Conservation (phyloP, 1,140 invertebrate species). For the Hylyphantes graminicola region DNA sequence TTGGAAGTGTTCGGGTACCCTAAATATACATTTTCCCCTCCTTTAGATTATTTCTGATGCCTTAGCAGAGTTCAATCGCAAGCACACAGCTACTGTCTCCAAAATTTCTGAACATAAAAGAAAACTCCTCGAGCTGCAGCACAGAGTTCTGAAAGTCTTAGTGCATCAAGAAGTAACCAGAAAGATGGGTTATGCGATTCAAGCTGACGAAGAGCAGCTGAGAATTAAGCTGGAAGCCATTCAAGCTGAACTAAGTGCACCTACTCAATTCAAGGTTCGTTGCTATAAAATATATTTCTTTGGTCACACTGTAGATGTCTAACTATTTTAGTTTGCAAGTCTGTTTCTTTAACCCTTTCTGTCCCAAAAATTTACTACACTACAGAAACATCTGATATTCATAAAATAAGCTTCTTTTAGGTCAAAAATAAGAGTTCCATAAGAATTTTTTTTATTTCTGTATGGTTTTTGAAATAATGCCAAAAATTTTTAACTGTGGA, state of each 20-base stretch:
- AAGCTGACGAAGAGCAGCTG: constrained; percentile 89
- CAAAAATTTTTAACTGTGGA: too few relatives aligned
- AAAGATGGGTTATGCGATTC: constrained; percentile 85
- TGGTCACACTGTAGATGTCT: neutral
- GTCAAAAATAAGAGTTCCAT: too few relatives aligned
- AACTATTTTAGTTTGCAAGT: neutral
- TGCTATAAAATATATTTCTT: constrained; percentile 10
- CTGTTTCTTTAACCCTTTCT: neutral
- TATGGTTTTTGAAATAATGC: too few relatives aligned
- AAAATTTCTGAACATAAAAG: constrained; percentile 80
- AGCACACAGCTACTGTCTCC: constrained; percentile 77
- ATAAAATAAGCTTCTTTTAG: too few relatives aligned
- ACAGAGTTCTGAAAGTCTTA: constrained; percentile 81
- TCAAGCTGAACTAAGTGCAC: constrained; percentile 85
- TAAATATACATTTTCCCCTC: neutral
- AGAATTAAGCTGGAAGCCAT: constrained; percentile 86
- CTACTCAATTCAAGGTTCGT: constrained; percentile 88
- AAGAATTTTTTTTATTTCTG: too few relatives aligned
- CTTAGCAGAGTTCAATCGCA: constrained; percentile 79
- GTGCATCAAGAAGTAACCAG: constrained; percentile 87
- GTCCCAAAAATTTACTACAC: too few relatives aligned
- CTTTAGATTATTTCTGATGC: constrained; percentile 76
- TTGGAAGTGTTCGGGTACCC: constrained; percentile 57
- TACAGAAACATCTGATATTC: too few relatives aligned
- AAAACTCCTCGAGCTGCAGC: constrained; percentile 80